These are phyloP conservation scores for Siniperca scherzeri DNA, from an alignment of 2,797 vertebrate species.

Conservation along the genomic window DNA sequence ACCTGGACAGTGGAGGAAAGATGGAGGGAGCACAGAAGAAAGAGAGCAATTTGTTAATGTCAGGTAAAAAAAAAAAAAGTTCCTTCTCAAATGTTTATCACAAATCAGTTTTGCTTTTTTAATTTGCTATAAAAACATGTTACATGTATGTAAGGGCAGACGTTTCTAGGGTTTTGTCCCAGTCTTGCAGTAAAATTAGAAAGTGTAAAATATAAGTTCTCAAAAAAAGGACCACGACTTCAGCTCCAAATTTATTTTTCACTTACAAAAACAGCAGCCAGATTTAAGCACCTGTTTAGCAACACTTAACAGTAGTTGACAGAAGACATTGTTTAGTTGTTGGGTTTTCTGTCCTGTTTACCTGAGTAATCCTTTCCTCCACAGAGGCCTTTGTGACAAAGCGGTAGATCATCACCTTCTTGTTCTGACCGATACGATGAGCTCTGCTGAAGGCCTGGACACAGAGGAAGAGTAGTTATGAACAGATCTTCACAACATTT, in stretches of 20 bases:
- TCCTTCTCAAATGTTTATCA: not conserved
- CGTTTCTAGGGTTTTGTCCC: not conserved
- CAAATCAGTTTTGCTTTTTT: not conserved
- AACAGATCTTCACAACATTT: not conserved
- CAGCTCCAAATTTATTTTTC: not conserved
- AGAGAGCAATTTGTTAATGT: not conserved
- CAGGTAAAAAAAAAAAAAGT: not conserved
- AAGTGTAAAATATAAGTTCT: too few species aligned
- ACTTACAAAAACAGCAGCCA: not conserved
- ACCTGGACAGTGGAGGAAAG: slow-evolving; percentile 78
- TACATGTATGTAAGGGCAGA: not conserved
- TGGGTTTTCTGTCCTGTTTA: slow-evolving; percentile 22
- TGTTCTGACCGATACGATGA: slow-evolving; percentile 98
- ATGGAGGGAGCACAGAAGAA: not conserved
- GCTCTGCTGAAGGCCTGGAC: slow-evolving; percentile 97
- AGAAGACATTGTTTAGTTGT: not conserved
- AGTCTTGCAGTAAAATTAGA: not conserved
- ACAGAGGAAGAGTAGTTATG: not conserved
- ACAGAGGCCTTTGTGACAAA: slow-evolving; percentile 98
- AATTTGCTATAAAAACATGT: not conserved
- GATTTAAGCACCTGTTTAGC: not conserved
- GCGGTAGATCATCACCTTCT: slow-evolving; percentile 99
- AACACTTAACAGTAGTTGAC: not conserved
- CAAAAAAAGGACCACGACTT: not conserved
- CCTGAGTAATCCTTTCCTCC: slow-evolving; percentile 96